phyloP scores from a whole-genome alignment of 2,113 vertebrate genomes.

The Stigmatopora argus region DNA sequence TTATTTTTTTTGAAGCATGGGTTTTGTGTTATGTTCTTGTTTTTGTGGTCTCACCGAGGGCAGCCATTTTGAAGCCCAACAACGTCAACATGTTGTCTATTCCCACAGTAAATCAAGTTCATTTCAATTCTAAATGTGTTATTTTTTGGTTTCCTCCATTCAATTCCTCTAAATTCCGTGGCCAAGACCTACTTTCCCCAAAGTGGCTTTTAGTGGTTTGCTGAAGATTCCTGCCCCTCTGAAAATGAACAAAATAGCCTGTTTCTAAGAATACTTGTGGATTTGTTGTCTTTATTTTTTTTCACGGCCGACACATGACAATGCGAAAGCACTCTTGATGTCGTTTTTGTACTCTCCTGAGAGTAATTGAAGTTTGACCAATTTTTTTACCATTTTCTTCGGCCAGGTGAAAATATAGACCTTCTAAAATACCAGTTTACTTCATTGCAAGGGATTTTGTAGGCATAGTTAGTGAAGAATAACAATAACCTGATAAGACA shows the following conservation, averaged over 20 bases:
- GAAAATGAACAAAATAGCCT: conserved; percentile 44
- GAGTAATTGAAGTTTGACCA: neutral
- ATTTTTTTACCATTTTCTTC: neutral
- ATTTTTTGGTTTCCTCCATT: neutral
- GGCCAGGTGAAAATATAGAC: neutral
- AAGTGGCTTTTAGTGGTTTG: conserved; percentile 37
- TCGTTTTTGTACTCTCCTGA: neutral
- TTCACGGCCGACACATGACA: neutral
- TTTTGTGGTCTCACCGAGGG: neutral
- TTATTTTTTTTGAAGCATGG: neutral
- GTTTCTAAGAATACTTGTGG: conserved; percentile 34
- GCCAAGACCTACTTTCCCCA: conserved; percentile 29
- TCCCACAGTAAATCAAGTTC: neutral
- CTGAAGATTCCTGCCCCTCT: conserved; percentile 18
- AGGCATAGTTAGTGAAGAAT: neutral
- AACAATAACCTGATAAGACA: neutral
- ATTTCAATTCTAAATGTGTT: neutral
- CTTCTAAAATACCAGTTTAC: neutral
- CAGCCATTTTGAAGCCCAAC: neutral
- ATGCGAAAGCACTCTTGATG: neutral
- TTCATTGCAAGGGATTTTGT: neutral
- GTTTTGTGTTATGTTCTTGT: neutral
- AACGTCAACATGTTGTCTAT: neutral
- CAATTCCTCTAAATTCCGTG: conserved; percentile 25
- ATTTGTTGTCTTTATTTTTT: conserved; percentile 7